Evolutionary conservation across 2,113 vertebrate species (phyloP).

Genomic region (Hemiprocne comata): DNA sequence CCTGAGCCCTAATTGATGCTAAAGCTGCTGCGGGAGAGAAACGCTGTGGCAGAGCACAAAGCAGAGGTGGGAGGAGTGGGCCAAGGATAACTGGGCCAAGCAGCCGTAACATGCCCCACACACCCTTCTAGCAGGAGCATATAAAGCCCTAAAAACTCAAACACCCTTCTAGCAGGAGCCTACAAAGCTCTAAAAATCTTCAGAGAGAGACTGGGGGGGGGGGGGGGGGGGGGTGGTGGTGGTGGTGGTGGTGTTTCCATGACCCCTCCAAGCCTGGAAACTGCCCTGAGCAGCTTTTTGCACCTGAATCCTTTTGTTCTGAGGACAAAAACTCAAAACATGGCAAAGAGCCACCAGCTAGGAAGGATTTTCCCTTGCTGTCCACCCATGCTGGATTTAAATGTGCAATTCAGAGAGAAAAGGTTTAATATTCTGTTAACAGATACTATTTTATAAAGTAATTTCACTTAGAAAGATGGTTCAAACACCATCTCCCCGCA

Average conservation of each 20-base stretch:
- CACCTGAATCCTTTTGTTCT: background rate
- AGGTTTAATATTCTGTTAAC: background rate
- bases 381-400: background rate
- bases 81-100: background rate
- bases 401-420: background rate
- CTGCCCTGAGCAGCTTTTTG: background rate
- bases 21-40: background rate
- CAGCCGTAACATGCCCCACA: fast-evolving
- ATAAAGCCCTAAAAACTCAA: background rate
- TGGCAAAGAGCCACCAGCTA: background rate
- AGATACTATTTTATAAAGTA: background rate
- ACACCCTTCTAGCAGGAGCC: background rate
- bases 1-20: background rate
- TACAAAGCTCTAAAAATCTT: no score
- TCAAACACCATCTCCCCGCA: background rate
- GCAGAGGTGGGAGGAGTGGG: background rate
- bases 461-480: background rate
- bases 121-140: background rate
- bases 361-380: background rate
- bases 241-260: background rate
- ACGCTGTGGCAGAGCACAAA: background rate
- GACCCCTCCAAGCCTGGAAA: background rate
- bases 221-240: fast-evolving
- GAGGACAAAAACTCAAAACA: background rate
- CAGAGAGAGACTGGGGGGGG: no score